These are phyloP conservation scores for Sminthurinus aureus DNA, from an alignment of 2,888 invertebrate species.

Conservation along the genomic window DNA sequence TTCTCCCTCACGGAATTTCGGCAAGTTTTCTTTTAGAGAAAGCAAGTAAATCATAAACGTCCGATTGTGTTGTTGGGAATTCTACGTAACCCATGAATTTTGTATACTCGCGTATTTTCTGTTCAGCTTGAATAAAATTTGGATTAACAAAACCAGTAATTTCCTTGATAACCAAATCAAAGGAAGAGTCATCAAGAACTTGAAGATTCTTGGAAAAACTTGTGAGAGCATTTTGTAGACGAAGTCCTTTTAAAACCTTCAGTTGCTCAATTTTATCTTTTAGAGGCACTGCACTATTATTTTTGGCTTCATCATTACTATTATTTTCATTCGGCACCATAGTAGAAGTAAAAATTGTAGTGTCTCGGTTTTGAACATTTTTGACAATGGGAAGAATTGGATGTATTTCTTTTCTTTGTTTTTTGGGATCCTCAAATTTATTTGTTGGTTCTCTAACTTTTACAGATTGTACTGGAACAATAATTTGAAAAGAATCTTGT, in stretches of 20 bases:
- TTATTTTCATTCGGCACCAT: too few species aligned
- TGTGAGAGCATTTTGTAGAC: neutral
- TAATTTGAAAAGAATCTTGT: too few species aligned
- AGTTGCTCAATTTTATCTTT: neutral
- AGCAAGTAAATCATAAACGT: neutral
- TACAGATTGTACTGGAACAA: too few species aligned
- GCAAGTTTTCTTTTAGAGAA: neutral
- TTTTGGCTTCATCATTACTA: too few species aligned
- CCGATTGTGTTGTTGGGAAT: neutral
- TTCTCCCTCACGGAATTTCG: neutral
- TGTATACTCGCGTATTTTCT: neutral
- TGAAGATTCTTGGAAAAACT: neutral
- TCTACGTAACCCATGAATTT: neutral
- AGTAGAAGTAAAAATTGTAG: too few species aligned
- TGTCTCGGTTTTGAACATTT: too few species aligned
- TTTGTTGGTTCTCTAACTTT: too few species aligned
- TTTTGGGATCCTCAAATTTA: too few species aligned
- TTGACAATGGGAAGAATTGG: too few species aligned
- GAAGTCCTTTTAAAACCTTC: neutral
- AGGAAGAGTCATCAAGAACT: neutral
- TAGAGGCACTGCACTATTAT: neutral
- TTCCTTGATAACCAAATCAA: neutral
- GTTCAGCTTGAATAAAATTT: neutral
- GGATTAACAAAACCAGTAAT: slow-evolving; percentile 5
- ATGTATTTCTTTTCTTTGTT: too few species aligned